Evolutionary conservation across 2,113 vertebrate species (phyloP).

Genomic region (Empidonax alnorum): DNA sequence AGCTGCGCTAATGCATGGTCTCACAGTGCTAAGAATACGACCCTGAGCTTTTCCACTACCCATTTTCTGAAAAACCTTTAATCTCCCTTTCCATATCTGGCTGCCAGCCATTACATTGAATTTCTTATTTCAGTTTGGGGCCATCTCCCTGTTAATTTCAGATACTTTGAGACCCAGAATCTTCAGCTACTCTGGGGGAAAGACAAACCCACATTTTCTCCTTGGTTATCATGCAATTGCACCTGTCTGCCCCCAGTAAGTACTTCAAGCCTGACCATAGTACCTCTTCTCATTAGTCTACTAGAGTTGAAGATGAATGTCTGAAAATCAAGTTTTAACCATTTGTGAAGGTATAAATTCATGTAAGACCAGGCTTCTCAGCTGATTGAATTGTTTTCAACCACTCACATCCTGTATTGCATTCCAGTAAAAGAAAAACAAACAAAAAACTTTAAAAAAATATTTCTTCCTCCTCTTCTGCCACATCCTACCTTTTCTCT

Average conservation of each 20-base stretch:
- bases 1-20: neutral
- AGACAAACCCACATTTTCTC: neutral
- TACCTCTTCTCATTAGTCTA: neutral
- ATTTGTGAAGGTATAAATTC: neutral
- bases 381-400: neutral
- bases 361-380: neutral
- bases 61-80: neutral
- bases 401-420: neutral
- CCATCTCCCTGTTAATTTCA: neutral
- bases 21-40: neutral
- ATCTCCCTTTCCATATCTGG: neutral
- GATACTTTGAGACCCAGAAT: neutral
- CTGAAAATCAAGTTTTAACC: neutral
- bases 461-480: neutral
- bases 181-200: neutral
- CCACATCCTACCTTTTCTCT: neutral
- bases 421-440: neutral
- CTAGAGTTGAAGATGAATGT: neutral
- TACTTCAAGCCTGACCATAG: neutral
- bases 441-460: neutral
- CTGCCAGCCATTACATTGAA: neutral
- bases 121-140: neutral
- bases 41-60: neutral
- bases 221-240: neutral
- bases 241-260: neutral